Conservation (phyloP, 2,888 invertebrate species). For the Augochlorella aurata region DNA sequence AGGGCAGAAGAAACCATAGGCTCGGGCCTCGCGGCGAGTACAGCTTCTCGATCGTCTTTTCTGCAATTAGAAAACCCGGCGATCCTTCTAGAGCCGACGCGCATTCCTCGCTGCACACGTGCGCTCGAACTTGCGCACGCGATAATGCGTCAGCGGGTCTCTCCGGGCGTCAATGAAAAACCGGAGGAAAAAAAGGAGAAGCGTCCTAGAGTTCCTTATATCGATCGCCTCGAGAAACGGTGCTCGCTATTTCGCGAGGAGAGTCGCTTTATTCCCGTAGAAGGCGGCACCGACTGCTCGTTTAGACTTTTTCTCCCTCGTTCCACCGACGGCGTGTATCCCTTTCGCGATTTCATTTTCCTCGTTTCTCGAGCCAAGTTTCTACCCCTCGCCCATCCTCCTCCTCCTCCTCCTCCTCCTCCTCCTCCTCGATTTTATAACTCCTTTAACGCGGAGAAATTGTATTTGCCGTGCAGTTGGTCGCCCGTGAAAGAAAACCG, state of each 20-base stretch:
- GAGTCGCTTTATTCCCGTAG: conserved; percentile 33
- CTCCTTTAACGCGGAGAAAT: conserved; percentile 32
- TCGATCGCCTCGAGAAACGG: conserved; percentile 7
- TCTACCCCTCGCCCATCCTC: no score
- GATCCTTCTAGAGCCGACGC: conserved; percentile 39
- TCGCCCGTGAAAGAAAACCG: background rate
- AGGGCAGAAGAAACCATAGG: conserved; percentile 5
- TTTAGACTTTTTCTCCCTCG: conserved; percentile 10
- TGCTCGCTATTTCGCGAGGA: conserved; percentile 12
- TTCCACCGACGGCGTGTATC: background rate
- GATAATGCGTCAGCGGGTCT: conserved; percentile 5
- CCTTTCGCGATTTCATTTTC: conserved; percentile 14
- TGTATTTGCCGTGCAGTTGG: background rate
- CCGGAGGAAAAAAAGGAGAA: conserved; percentile 21
- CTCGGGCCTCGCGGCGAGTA: conserved; percentile 18
- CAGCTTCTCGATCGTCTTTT: conserved; percentile 32
- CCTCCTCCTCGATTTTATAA: background rate
- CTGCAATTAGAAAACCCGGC: conserved; percentile 52
- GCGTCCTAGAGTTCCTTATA: conserved; percentile 24
- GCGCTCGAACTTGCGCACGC: background rate
- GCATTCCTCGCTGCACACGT: conserved; percentile 9
- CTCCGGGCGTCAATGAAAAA: conserved; percentile 30
- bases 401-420: background rate
- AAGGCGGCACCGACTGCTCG: conserved; percentile 22
- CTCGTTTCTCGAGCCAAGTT: background rate